phyloP scores from a whole-genome alignment of 2,113 vertebrate genomes.

The Gopherus evgoodei region DNA sequence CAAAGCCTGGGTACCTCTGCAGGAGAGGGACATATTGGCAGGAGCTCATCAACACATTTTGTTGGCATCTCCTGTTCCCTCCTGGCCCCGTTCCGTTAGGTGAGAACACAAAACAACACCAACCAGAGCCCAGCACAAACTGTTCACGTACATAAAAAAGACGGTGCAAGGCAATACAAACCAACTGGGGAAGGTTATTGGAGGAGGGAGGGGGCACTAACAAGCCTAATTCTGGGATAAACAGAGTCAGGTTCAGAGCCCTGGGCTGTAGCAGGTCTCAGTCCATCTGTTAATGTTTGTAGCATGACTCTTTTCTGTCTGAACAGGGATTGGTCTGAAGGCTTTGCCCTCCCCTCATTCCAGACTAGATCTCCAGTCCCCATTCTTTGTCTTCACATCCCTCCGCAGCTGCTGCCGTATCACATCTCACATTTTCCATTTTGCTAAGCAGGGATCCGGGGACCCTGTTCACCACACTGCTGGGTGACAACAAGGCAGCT shows the following conservation, averaged over 20 bases:
- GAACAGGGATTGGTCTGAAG: not conserved
- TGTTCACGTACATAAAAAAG: not conserved
- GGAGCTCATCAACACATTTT: not conserved
- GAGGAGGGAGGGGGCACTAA: not conserved
- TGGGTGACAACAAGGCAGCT: not conserved
- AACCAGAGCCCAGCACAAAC: not conserved
- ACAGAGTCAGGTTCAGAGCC: not conserved
- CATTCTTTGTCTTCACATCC: slow-evolving; percentile 73
- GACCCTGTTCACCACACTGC: slow-evolving; percentile 30
- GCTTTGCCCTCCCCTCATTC: slow-evolving; percentile 33
- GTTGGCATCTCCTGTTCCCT: not conserved
- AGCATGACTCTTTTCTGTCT: not conserved
- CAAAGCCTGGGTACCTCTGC: too few relatives aligned
- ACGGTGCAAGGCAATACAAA: fast-evolving
- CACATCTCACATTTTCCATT: slow-evolving; percentile 77
- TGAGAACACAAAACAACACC: not conserved
- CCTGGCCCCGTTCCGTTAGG: not conserved
- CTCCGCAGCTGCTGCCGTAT: slow-evolving; percentile 70
- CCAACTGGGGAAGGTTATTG: not conserved
- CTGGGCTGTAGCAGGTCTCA: not conserved
- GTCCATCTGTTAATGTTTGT: not conserved
- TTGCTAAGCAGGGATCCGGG: slow-evolving; percentile 50
- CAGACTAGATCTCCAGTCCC: slow-evolving; percentile 50
- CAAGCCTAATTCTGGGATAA: not conserved
- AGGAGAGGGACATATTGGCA: not conserved